Base-by-base conservation (phyloP, 2,888 invertebrate genomes). In the Tenthredo distinguenda region DNA sequence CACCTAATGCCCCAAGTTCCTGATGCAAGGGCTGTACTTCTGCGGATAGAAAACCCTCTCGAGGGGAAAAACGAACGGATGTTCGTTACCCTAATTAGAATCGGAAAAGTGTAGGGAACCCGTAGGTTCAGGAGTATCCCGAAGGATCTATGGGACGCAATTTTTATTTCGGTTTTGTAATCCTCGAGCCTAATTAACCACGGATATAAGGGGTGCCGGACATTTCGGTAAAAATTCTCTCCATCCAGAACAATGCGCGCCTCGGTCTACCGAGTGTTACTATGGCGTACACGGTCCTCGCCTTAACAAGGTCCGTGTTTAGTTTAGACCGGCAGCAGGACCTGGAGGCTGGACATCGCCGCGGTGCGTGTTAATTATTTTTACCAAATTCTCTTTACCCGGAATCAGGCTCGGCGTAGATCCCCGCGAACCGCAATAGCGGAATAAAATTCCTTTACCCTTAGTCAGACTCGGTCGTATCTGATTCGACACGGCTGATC, bases 271-370 rank as follows among this genome's bases (percentile, higher is more conserved):
- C 58, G 81, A 81, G 81, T 62, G 81, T 81, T 90, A 89, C 88
- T 88, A 81, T 85, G 87, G 86, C 88, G 87, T 91, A 90, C 91
- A 91, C 89, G 91, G 87, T 89, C 88, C 87, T 77, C 77, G 88
- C 88, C 89, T 91, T 91, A 91, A 91, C 90, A 91, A 91, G 91
- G 90, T 85, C 88, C 91, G 87, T 90, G 91, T 90, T 91, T 91
- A 90, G 90, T 68, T 83, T 83, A 65, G 83, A 83, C 62, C 81
- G 26, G 65, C 43, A 2, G 43, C 72, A 43, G 72, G 81, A 81
- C 58, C 58, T 37, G 62, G 15, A 37, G 77, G 21, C 81, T 21
- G 43, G 71, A 71, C 83, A 81, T 40, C 12, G 81, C 26, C 34
- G 40, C 40, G 81, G 58, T 81, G 81, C 83, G 83, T 83, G 83